Evolutionary conservation across 1,140 invertebrate genomes (phyloP), one percentile per base, ranked within the genome.

Genomic region (Hycleus cichorii): DNA sequence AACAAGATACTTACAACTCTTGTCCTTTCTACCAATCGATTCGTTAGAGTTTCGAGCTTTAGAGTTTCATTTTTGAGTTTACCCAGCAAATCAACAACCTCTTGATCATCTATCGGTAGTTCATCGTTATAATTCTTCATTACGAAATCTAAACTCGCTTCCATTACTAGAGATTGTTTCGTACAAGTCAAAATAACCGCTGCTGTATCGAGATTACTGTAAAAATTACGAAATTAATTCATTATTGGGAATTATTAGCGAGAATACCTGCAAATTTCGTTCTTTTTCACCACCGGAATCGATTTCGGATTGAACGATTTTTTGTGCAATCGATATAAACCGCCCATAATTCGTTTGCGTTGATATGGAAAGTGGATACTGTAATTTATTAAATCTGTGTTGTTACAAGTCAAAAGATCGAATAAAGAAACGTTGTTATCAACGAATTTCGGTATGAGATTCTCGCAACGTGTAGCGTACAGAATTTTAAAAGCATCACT

Each of bases 401-500:
- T 72, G 50, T 67, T 67, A 57, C 76, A 70, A 0, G 65, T 64
- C 9, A 80, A 59, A 48, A 80, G 77, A 50, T 76, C 65, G 5
- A 64, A 65, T 43, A 80, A 62, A 46, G 69, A 68, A 4, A 75
- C 64, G 32, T 67, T 65, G 8, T 73, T 69, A 25, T 74, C 69
- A 5, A 65, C 60, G 57, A 79, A 75, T 49, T 70, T 24, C 47
- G 72, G 62, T n/a, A 73, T 58, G 49, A 72, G 52, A 43, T 64
- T 62, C n/a, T 70, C 59, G 64, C 72, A 66, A 44, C 67, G 60
- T 26, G 76, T 68, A 2, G 75, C 69, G 6, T 62, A 54, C 6
- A 80, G 58, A 12, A 80, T 71, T 43, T 60, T 45, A 47, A 64
- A 67, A 1, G 78, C 60, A 59, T 79, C 77, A 47, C 67, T 68